phyloP scores from a whole-genome alignment of 2,113 vertebrate genomes.

The Gavia stellata region DNA sequence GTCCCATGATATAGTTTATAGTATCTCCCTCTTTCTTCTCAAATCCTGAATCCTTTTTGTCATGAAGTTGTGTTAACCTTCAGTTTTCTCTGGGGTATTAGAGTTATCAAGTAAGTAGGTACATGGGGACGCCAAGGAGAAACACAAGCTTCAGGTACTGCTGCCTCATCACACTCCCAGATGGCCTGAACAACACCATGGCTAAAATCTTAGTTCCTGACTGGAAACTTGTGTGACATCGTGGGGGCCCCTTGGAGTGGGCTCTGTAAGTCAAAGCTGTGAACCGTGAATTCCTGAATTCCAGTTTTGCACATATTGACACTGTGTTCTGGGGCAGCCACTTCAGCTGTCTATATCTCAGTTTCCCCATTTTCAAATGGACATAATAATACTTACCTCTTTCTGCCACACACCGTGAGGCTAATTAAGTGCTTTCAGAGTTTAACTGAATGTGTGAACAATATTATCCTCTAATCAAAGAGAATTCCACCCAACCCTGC shows the following conservation, averaged over 20 bases:
- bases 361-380: neutral
- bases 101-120: neutral
- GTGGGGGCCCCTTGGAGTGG: neutral
- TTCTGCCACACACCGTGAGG: neutral
- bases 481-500: neutral
- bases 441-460: neutral
- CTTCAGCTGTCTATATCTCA: neutral
- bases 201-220: neutral
- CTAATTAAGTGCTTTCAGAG: slow-evolving; percentile 24
- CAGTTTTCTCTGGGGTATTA: neutral
- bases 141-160: neutral
- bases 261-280: neutral
- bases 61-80: neutral
- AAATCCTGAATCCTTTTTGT: neutral
- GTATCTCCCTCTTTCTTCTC: neutral
- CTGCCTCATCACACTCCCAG: neutral
- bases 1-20: neutral
- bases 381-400: neutral
- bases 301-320: neutral
- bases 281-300: neutral
- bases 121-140: fast-evolving
- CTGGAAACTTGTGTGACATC: neutral
- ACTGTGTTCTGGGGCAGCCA: neutral
- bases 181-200: neutral
- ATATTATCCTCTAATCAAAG: neutral